phyloP scores from a whole-genome alignment of 35 echinoderm and acorn worm species.

The Heliocidaris erythrogramma region DNA sequence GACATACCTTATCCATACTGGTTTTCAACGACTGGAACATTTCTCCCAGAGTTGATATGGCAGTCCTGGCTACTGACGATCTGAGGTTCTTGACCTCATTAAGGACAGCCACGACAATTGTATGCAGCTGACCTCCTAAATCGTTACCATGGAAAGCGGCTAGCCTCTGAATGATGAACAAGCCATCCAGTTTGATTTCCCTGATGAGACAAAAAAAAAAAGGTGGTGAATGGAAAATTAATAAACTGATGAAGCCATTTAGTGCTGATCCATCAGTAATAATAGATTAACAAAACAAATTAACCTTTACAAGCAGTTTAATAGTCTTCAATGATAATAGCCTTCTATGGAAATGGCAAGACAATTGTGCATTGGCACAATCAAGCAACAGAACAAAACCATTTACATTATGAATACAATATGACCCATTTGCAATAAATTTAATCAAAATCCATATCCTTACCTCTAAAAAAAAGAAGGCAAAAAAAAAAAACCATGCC shows the following conservation, averaged over 20 bases:
- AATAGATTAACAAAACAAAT: not conserved
- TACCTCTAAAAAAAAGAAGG: no score
- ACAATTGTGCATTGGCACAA: not conserved
- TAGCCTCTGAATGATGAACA: constrained; percentile 70
- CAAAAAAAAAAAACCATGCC: no score
- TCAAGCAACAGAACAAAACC: not conserved
- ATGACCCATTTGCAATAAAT: not conserved
- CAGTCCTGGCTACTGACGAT: constrained; percentile 71
- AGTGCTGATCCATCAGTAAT: not conserved
- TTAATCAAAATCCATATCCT: not conserved
- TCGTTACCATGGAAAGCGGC: constrained; percentile 71
- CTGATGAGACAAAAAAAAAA: constrained; percentile 46
- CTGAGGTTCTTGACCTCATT: constrained; percentile 94
- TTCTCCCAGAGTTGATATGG: constrained; percentile 74
- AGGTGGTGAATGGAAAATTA: not conserved
- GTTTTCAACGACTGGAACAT: constrained; percentile 76
- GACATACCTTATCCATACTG: constrained; percentile 87
- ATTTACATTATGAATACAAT: not conserved
- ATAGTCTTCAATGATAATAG: not conserved
- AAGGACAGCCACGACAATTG: constrained; percentile 86
- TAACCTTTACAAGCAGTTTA: not conserved
- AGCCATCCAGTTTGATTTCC: constrained; percentile 93
- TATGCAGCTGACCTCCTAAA: constrained; percentile 73
- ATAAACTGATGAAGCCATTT: not conserved
- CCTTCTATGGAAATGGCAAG: not conserved